Evolutionary conservation across 2,888 invertebrate species (phyloP), one percentile per base, ranked within the genome.

Genomic region (Cylloceria caligata): DNA sequence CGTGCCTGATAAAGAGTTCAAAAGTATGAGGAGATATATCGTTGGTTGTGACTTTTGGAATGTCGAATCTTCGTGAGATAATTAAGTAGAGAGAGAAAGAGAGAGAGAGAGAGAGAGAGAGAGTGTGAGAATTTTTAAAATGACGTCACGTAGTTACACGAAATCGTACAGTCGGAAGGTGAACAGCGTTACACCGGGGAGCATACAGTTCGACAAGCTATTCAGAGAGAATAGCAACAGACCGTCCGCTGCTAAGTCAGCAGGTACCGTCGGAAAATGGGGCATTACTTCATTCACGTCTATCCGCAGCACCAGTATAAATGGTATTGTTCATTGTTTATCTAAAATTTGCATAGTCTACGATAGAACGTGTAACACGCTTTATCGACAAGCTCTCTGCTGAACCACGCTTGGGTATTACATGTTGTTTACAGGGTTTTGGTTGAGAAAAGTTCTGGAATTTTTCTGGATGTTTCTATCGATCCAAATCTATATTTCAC

Each of bases 261-360:
- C 98, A 86, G 98, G 98, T 84, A 97, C 97, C 39, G 96, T 98
- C 86, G 98, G 98, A 87, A 97, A 98, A 94, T 98, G 98, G 98
- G 98, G 98, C 87, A 97, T 97, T 93, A 98, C 98, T 89, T 97
- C 98, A 85, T 98, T 98, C 93, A 98, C 98, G 27, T 98, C 98
- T 3, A 96, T 98, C 83, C 94, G 98, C 89, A 97, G 96, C 91
- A 94, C 95, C 86, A 95, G 95, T 88, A 91, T 93, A 85, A 96
- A 96, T 93, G 96, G 96, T 96, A 94, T 94, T 93, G 84, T 84
- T 49, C 49, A 60, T 72, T 74, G 27, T 69, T 65, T 52, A 47
- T 24, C 4, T 34, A 11, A 5, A 19, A 5, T 34, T 9, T n/a
- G 30, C 57, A n/a, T 7, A 3, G 6, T 16, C 11, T n/a, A n/a